Base-by-base conservation (phyloP, 1,140 invertebrate genomes). In the Branchinecta lindahli region DNA sequence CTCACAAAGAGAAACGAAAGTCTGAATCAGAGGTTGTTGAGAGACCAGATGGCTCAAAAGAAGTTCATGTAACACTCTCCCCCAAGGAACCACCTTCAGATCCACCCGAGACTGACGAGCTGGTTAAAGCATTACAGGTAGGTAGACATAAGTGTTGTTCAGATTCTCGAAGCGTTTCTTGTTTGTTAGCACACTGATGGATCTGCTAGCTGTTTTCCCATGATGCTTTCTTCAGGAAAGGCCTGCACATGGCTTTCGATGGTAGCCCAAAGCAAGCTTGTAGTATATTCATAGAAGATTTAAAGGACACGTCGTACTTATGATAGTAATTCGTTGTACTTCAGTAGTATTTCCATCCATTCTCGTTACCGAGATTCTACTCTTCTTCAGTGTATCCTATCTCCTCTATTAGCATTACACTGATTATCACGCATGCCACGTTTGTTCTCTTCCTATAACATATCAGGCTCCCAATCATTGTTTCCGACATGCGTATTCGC, bases 101-200 rank as follows among this genome's bases (percentile, higher is more conserved):
- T 77, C 90, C 91, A 12, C 91, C 92, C 44, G 91, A 93, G 77
- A 89, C 90, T 2, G 90, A 92, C 77, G 90, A 93, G 78, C 82
- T 94, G 10, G 88, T 93, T 73, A 90, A 89, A 81, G 86, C 87
- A 67, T 76, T 85, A 72, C 82, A 84, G 80, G 84, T 84, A 78
- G 77, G 79, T n/a, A n/a, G n/a, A n/a, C n/a, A n/a, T n/a, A 80
- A 68, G 45, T 44, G 68, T n/a, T 18, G 46, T 44, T 8, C 44
- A 20, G 68, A 69, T 72, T 47, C 33, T 3, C 33, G 5, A 33
- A 33, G 33, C 33, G 33, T 33, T 33, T 33, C n/a, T n/a, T 18
- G 44, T 45, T 70, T 52, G 6, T 9, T 12, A 44, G 20, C 44
- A 72, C 33, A 67, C 70, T 65, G 66, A 12, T 15, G n/a, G 15